These are phyloP conservation scores for Sebastes aleutianus DNA, from an alignment of 2,797 vertebrate species.

Conservation along the genomic window DNA sequence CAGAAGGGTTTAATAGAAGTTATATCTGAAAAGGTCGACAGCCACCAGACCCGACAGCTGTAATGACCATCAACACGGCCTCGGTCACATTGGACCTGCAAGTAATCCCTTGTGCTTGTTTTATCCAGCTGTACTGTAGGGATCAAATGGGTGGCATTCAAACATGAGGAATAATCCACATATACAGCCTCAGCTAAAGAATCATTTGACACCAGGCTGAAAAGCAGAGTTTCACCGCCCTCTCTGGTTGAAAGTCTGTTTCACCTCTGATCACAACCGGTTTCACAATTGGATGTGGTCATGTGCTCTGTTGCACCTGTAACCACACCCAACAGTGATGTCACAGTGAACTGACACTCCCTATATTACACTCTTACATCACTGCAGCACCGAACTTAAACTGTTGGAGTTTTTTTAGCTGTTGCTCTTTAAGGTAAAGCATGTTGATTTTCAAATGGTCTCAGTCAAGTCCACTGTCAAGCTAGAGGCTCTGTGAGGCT, in stretches of 20 bases:
- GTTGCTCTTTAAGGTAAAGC: too few species aligned
- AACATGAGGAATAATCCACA: slow-evolving; percentile 5
- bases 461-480: not conserved
- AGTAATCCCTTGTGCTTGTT: slow-evolving; percentile 46
- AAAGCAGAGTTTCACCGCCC: not conserved
- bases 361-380: accelerated
- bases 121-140: slow-evolving; percentile 28
- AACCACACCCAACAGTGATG: too few species aligned
- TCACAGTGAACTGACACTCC: too few species aligned
- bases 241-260: not conserved
- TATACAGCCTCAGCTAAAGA: not conserved
- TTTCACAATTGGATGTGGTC: too few species aligned
- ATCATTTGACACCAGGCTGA: not conserved
- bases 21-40: slow-evolving; percentile 57
- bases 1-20: slow-evolving; percentile 41
- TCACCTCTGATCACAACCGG: too few species aligned
- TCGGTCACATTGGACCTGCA: slow-evolving; percentile 27
- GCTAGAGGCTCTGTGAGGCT: not conserved
- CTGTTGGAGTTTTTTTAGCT: too few species aligned
- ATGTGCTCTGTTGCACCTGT: too few species aligned
- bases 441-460: too few species aligned
- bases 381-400: too few species aligned
- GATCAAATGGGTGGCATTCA: slow-evolving; percentile 29
- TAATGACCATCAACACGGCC: slow-evolving; percentile 52
- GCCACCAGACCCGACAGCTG: slow-evolving; percentile 42